These are phyloP conservation scores for Diarsia dahlii DNA, from an alignment of 2,888 invertebrate species.

Conservation along the genomic window DNA sequence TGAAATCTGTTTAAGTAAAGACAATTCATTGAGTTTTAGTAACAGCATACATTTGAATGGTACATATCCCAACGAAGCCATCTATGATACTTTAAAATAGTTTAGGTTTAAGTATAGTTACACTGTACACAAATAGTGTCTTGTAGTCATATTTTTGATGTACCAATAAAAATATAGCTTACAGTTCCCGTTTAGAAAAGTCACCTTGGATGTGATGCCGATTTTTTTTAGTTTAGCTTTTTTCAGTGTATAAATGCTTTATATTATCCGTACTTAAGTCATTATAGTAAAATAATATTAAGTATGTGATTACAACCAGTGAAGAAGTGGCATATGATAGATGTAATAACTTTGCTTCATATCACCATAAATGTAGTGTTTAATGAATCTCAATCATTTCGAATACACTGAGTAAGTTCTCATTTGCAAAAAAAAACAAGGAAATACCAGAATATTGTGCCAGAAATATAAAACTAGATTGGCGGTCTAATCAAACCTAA, in stretches of 20 bases:
- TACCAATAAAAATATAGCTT: conserved; percentile 73
- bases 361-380: conserved; percentile 5
- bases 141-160: conserved; percentile 75
- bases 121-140: conserved; percentile 68
- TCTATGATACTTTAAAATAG: conserved; percentile 89
- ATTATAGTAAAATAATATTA: conserved; percentile 44
- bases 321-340: conserved; percentile 61
- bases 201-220: conserved; percentile 58
- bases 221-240: conserved; percentile 50
- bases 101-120: conserved; percentile 64
- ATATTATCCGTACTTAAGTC: conserved; percentile 59
- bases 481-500: conserved; percentile 1
- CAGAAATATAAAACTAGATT: conserved; percentile 6
- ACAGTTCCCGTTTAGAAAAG: conserved; percentile 66
- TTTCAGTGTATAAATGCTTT: conserved; percentile 66
- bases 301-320: conserved; percentile 60
- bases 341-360: conserved; percentile 27
- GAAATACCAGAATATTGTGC: conserved; percentile 14
- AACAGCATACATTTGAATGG: conserved; percentile 90
- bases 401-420: conserved; percentile 4
- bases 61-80: conserved; percentile 90
- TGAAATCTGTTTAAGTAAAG: conserved; percentile 85
- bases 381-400: conserved; percentile 30
- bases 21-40: conserved; percentile 87
- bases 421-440: conserved; percentile 13